These are phyloP conservation scores for Leistus spinibarbis DNA, from an alignment of 2,888 invertebrate species.

Conservation along the genomic window DNA sequence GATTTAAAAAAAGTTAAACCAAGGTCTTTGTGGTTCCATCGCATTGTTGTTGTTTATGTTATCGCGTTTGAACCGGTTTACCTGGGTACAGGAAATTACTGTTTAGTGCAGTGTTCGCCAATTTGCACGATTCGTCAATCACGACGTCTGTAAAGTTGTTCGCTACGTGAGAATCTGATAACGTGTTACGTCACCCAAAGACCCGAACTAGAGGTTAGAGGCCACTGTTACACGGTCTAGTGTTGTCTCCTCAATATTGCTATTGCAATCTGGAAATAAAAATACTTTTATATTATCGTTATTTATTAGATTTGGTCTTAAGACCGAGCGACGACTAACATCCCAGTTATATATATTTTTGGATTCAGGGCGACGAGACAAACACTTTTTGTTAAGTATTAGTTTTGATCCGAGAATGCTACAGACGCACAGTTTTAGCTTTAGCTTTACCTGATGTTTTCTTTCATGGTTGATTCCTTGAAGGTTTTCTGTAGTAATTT, in stretches of 20 bases:
- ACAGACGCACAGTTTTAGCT: not conserved
- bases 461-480: not conserved
- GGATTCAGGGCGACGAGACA: no score
- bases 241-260: no score
- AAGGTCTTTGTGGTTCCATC: not conserved
- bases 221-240: slow-evolving; percentile 25
- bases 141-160: not conserved
- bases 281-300: not conserved
- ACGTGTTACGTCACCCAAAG: slow-evolving; percentile 8
- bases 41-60: not conserved
- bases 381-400: no score
- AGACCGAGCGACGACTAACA: no score
- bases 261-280: not conserved
- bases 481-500: not conserved
- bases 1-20: not conserved
- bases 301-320: no score
- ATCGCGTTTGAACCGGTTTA: slow-evolving; percentile 1
- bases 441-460: not conserved
- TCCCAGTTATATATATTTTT: no score
- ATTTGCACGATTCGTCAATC: not conserved
- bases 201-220: slow-evolving; percentile 16
- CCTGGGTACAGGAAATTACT: not conserved
- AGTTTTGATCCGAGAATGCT: no score
- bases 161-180: slow-evolving; percentile 18
- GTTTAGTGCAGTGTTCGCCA: not conserved